A percentile compares a stretch with the other conserved stretches of the same genome.
Evolutionary conservation across 1,140 invertebrate genomes (phyloP).

Genomic region (Lordiphosa mommai): DNA sequence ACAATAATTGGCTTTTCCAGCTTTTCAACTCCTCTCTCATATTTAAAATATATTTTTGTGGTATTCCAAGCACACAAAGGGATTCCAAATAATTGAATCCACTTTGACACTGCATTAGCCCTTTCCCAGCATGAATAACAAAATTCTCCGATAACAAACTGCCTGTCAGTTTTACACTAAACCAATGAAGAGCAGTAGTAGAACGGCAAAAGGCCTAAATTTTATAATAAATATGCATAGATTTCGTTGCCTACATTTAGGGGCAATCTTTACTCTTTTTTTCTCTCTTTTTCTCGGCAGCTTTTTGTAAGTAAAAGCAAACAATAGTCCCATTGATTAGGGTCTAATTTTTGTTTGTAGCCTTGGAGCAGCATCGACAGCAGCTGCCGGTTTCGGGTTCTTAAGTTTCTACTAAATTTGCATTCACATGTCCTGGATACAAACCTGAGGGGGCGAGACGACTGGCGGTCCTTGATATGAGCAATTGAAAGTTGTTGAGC

Average conservation of each 20-base stretch:
- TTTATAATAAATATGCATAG: slow-evolving; percentile 16
- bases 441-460: background rate
- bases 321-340: slow-evolving; percentile 54
- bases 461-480: slow-evolving; percentile 1
- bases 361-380: slow-evolving; percentile 11
- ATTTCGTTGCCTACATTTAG: slow-evolving; percentile 7
- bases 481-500: slow-evolving; percentile 43
- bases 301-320: slow-evolving; percentile 30
- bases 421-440: slow-evolving; percentile 27
- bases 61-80: too few species aligned
- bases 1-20: too few species aligned
- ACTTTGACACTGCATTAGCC: too few species aligned
- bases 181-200: background rate
- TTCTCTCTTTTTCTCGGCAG: background rate
- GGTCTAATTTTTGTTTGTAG: slow-evolving; percentile 45
- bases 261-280: background rate
- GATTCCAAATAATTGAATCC: too few species aligned
- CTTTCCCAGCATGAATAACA: background rate
- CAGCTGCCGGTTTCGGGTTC: slow-evolving; percentile 1
- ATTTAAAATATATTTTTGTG: too few species aligned
- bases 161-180: slow-evolving; percentile 6
- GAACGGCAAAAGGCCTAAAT: background rate
- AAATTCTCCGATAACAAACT: slow-evolving; percentile 12
- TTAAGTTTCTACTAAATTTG: slow-evolving; percentile 38
- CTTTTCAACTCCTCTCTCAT: too few species aligned